Percentiles rank a stretch among this genome's conserved stretches.
phyloP scores from a whole-genome alignment of 2,113 vertebrate genomes.

The Vicugna pacos region DNA sequence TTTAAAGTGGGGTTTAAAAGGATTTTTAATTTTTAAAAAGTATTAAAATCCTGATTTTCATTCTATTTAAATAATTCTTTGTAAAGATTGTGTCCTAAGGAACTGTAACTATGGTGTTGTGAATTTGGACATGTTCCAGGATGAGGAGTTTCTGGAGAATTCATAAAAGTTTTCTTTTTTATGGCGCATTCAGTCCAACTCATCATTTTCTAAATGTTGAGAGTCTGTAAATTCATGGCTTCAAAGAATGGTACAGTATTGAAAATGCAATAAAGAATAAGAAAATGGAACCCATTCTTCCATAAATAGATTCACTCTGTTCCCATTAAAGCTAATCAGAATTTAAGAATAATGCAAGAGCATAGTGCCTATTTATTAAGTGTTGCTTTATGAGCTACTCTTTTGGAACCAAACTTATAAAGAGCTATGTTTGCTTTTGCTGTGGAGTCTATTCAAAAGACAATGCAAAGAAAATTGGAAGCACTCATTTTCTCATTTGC shows the following conservation, averaged over 20 bases:
- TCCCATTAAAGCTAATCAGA: conserved; percentile 56
- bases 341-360: conserved; percentile 22
- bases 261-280: conserved; percentile 44
- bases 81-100: not conserved
- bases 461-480: conserved; percentile 22
- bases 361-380: not conserved
- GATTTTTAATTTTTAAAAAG: not conserved
- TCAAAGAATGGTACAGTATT: conserved; percentile 2
- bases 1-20: not conserved
- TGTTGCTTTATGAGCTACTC: not conserved
- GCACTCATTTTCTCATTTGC: conserved; percentile 41
- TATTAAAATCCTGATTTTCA: not conserved
- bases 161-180: not conserved
- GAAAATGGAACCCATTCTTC: conserved; percentile 32
- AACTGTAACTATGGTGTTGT: not conserved
- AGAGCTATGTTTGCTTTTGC: conserved; percentile 34
- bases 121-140: not conserved
- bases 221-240: conserved; percentile 32
- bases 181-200: not conserved
- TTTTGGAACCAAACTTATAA: conserved; percentile 26
- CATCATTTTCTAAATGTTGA: conserved; percentile 53
- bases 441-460: not conserved
- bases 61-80: conserved; percentile 49
- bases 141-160: conserved; percentile 30
- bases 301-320: conserved; percentile 53